Conservation (phyloP, 2,888 invertebrate genomes). For the Frankliniella intonsa region DNA sequence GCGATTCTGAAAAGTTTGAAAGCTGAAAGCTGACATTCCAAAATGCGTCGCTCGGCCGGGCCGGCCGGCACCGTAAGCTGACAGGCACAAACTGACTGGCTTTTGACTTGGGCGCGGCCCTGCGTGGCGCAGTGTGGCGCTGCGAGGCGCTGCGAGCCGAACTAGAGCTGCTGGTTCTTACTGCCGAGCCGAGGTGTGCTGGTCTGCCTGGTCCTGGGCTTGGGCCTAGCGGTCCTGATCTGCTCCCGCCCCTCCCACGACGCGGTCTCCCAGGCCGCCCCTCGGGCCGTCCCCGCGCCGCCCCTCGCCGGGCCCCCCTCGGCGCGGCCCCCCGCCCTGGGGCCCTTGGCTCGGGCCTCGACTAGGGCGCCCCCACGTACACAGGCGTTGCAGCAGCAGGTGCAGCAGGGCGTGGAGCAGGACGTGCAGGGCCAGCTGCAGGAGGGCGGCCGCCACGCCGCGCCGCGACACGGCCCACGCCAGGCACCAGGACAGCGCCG, state of each 20-base stretch:
- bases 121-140: too few species aligned
- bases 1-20: too few species aligned
- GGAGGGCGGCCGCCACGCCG: slow-evolving; percentile 22
- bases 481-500: slow-evolving; percentile 25
- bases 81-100: too few species aligned
- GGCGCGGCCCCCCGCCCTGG: not conserved
- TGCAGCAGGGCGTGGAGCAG: slow-evolving; percentile 22
- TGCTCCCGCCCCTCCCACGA: not conserved
- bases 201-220: not conserved
- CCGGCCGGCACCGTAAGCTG: too few species aligned
- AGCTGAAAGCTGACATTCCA: too few species aligned
- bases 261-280: not conserved
- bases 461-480: slow-evolving; percentile 25
- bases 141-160: too few species aligned
- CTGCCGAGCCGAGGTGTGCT: not conserved
- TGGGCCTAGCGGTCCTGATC: not conserved
- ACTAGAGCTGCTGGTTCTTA: not conserved
- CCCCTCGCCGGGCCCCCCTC: not conserved
- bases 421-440: slow-evolving; percentile 18
- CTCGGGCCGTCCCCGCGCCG: not conserved
- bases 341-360: not conserved
- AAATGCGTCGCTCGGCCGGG: too few species aligned
- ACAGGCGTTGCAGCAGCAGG: slow-evolving; percentile 21
- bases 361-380: not conserved
- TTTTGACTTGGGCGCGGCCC: too few species aligned